Evolutionary conservation across 2,888 invertebrate genomes (phyloP).

Genomic region (Drosophila koepferae): DNA sequence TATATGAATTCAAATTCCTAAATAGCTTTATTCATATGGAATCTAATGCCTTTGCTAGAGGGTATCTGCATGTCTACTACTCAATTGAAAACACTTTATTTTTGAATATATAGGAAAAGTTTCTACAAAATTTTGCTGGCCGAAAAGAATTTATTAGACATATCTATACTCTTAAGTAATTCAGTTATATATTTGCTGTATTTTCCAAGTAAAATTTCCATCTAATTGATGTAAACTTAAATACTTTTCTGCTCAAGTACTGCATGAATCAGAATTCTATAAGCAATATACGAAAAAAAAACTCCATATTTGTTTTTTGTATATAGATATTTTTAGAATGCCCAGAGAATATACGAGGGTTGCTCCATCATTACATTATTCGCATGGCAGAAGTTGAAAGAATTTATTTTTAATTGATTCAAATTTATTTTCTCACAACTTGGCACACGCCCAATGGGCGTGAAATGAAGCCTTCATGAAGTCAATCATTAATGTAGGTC

Average conservation of each 20-base stretch:
- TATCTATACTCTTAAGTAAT: neutral
- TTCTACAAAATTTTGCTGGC: slow-evolving; percentile 6
- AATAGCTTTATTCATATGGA: neutral
- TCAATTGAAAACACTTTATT: neutral
- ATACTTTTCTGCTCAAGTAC: neutral
- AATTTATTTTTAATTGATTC: neutral
- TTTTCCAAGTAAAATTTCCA: slow-evolving; percentile 1
- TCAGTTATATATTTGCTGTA: neutral
- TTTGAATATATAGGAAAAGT: slow-evolving; percentile 4
- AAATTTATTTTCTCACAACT: neutral
- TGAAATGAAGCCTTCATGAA: neutral
- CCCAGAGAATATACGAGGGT: slow-evolving; percentile 22
- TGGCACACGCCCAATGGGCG: slow-evolving; percentile 8
- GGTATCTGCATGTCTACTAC: slow-evolving; percentile 4
- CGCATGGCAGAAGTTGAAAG: neutral
- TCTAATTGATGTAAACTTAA: neutral
- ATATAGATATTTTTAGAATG: slow-evolving; percentile 37
- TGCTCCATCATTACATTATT: slow-evolving; percentile 1
- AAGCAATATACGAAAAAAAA: slow-evolving; percentile 12
- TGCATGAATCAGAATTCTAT: slow-evolving; percentile 12
- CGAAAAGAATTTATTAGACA: neutral
- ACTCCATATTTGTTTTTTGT: slow-evolving; percentile 21
- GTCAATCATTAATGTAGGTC: slow-evolving; percentile 1
- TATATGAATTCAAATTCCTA: neutral
- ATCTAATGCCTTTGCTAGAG: neutral